Conservation (phyloP, 2,888 invertebrate species). For the Gerosis bhagava region DNA sequence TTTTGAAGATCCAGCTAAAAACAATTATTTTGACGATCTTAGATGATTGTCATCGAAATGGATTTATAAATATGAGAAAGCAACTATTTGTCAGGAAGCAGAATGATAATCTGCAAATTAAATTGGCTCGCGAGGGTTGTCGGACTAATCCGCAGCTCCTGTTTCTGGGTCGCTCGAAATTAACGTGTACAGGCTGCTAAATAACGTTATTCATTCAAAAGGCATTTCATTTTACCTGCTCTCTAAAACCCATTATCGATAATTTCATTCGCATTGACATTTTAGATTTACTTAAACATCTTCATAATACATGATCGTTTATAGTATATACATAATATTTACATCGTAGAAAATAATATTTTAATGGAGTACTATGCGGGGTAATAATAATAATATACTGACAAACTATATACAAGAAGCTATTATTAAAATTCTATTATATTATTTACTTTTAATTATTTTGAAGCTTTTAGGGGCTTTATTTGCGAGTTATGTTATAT, state of each 20-base stretch:
- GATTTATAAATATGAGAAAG: slow-evolving; percentile 31
- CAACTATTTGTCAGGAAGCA: slow-evolving; percentile 43
- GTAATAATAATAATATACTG: slow-evolving; percentile 28
- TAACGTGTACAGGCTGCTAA: slow-evolving; percentile 75
- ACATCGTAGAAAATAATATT: background rate
- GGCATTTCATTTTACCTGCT: slow-evolving; percentile 7
- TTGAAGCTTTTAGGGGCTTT: slow-evolving; percentile 57
- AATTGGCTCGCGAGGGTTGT: slow-evolving; percentile 63
- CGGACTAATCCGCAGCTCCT: slow-evolving; percentile 70
- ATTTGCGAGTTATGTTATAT: slow-evolving; percentile 22
- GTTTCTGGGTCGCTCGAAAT: slow-evolving; percentile 71
- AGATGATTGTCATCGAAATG: slow-evolving; percentile 10
- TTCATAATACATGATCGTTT: too few relatives aligned
- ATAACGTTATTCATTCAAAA: slow-evolving; percentile 9
- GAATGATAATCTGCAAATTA: slow-evolving; percentile 38
- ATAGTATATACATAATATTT: background rate
- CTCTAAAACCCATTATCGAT: slow-evolving; percentile 3
- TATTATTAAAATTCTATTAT: slow-evolving; percentile 31
- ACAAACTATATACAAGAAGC: slow-evolving; percentile 8
- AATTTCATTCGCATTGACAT: too few relatives aligned
- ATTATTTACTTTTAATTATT: slow-evolving; percentile 30
- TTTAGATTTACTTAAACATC: too few relatives aligned
- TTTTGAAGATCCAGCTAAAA: too few relatives aligned
- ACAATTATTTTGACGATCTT: too few relatives aligned
- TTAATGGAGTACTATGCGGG: background rate